Conservation (phyloP, 2,113 vertebrate species). For the Pterocles orientalis region DNA sequence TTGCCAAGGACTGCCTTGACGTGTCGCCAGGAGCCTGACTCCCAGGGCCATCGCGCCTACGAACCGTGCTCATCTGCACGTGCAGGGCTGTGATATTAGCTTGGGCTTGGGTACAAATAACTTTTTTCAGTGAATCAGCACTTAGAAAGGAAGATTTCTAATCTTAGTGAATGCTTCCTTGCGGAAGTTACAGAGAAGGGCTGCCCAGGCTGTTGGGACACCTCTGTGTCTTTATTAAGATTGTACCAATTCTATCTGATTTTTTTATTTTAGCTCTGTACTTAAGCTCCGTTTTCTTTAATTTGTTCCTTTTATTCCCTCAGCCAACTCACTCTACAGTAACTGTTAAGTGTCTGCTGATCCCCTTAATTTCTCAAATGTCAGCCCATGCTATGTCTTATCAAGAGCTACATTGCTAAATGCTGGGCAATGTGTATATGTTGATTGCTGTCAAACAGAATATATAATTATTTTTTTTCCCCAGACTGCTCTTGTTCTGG, state of each 20-base stretch:
- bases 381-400: background rate
- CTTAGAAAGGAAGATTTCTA: background rate
- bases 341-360: background rate
- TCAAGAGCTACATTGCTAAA: background rate
- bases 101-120: background rate
- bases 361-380: background rate
- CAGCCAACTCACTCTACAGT: background rate
- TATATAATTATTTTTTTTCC: background rate
- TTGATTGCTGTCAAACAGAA: background rate
- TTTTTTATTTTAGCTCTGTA: background rate
- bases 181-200: background rate
- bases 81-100: background rate
- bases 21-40: background rate
- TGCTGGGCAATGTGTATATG: background rate
- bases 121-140: background rate
- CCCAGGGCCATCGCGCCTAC: background rate
- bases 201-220: background rate
- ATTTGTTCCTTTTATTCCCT: background rate
- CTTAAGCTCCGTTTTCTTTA: background rate
- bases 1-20: background rate
- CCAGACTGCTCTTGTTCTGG: background rate
- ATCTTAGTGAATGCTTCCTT: background rate
- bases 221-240: background rate
- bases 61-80: background rate
- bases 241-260: background rate